Percentiles rank a stretch among this genome's conserved stretches.
Evolutionary conservation across 2,888 invertebrate species (phyloP).

Genomic region (Melangyna quadrimaculata): DNA sequence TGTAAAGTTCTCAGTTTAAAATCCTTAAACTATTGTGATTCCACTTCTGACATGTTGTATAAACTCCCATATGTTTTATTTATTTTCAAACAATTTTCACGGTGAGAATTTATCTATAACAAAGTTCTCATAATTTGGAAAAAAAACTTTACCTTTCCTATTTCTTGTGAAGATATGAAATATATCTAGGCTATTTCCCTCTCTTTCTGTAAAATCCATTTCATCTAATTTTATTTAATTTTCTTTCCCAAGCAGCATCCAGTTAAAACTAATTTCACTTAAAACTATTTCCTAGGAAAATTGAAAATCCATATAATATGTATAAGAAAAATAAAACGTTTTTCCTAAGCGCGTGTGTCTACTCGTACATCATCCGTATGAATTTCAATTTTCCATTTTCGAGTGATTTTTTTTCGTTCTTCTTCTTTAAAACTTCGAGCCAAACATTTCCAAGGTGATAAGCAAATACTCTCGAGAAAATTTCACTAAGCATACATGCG

Average conservation of each 20-base stretch:
- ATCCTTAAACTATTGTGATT: too few relatives aligned
- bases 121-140: too few relatives aligned
- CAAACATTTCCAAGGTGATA: constrained; percentile 23
- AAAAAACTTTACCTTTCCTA: too few relatives aligned
- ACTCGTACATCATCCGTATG: constrained; percentile 6
- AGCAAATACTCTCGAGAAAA: constrained; percentile 28
- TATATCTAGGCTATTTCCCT: too few relatives aligned
- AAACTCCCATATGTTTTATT: too few relatives aligned
- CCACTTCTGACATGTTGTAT: too few relatives aligned
- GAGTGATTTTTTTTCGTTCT: not conserved
- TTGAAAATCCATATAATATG: not conserved
- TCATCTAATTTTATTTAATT: not conserved
- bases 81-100: too few relatives aligned
- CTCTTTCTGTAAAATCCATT: too few relatives aligned
- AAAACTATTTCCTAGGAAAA: not conserved
- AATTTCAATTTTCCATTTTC: constrained; percentile 16
- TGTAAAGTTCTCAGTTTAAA: too few relatives aligned
- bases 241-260: not conserved
- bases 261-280: not conserved
- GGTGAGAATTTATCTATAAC: too few relatives aligned
- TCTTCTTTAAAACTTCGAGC: not conserved
- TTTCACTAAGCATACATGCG: constrained; percentile 44
- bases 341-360: not conserved
- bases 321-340: not conserved
- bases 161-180: too few relatives aligned